Evolutionary conservation across 1,140 invertebrate species (phyloP).

Genomic region (Procambarus virginalis): DNA sequence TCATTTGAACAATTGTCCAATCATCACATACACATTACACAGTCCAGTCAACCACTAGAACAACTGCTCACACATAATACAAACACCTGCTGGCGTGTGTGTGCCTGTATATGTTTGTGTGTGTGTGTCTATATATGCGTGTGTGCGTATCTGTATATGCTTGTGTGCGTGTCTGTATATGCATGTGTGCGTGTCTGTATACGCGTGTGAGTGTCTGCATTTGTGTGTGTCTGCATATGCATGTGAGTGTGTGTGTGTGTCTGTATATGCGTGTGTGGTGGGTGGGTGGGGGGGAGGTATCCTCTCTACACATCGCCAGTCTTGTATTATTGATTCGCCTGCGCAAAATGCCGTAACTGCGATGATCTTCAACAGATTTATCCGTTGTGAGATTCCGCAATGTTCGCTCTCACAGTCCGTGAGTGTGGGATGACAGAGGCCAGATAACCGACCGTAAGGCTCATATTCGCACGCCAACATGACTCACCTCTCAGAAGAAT

Average conservation of each 20-base stretch:
- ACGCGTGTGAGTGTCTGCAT: not conserved
- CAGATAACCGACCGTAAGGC: not conserved
- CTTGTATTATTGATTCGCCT: not conserved
- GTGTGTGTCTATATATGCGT: not conserved
- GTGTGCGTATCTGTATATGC: not conserved
- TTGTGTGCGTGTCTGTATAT: not conserved
- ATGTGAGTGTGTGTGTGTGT: no score
- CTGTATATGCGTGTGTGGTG: not conserved
- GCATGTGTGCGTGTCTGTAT: slow-evolving; percentile 1
- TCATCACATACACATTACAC: no score
- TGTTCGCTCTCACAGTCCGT: not conserved
- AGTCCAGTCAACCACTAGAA: no score
- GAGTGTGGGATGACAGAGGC: no score
- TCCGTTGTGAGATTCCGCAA: no score
- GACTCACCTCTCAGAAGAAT: not conserved
- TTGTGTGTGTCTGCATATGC: no score
- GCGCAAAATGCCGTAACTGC: not conserved
- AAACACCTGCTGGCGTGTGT: not conserved
- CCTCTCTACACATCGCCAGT: not conserved
- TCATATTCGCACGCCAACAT: slow-evolving; percentile 5
- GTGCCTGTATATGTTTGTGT: not conserved
- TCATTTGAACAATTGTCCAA: no score
- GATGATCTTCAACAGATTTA: no score
- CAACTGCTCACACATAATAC: no score
- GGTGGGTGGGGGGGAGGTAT: not conserved